A percentile compares a stretch with the other conserved stretches of the same genome.
These are phyloP conservation scores for Myrmophylax atrothorax DNA, from an alignment of 2,113 vertebrate species.

Conservation along the genomic window DNA sequence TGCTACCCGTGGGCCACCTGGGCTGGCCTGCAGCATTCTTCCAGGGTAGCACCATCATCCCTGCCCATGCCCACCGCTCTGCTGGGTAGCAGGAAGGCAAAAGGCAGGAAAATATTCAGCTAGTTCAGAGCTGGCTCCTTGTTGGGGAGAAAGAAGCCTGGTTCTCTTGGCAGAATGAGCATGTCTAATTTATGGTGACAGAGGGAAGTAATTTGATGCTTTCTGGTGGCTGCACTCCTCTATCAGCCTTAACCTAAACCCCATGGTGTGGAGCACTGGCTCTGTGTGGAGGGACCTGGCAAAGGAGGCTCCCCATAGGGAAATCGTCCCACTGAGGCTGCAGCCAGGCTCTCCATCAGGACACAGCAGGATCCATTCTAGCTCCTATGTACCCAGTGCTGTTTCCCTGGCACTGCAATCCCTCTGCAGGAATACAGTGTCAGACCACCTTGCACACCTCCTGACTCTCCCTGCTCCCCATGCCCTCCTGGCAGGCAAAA, in stretches of 20 bases:
- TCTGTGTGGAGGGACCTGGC: background rate
- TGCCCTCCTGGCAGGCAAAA: background rate
- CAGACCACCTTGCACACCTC: fast-evolving
- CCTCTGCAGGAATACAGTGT: background rate
- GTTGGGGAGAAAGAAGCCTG: background rate
- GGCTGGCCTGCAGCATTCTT: background rate
- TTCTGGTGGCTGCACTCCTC: background rate
- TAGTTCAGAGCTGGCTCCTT: background rate
- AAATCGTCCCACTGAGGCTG: fast-evolving
- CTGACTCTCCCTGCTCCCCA: background rate
- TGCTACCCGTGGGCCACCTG: background rate
- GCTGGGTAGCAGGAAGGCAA: background rate
- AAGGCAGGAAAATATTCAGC: background rate
- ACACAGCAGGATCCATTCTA: background rate
- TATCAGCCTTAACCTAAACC: background rate
- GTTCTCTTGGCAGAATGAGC: background rate
- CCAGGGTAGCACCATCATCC: background rate
- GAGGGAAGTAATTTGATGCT: background rate
- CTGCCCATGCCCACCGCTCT: background rate
- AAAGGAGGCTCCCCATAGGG: fast-evolving
- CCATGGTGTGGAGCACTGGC: fast-evolving
- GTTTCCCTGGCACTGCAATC: background rate
- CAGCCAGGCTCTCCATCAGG: background rate
- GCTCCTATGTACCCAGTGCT: fast-evolving
- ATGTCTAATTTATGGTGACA: background rate